Evolutionary conservation across 2,113 vertebrate genomes (phyloP).

Genomic region (Prionailurus bengalensis): DNA sequence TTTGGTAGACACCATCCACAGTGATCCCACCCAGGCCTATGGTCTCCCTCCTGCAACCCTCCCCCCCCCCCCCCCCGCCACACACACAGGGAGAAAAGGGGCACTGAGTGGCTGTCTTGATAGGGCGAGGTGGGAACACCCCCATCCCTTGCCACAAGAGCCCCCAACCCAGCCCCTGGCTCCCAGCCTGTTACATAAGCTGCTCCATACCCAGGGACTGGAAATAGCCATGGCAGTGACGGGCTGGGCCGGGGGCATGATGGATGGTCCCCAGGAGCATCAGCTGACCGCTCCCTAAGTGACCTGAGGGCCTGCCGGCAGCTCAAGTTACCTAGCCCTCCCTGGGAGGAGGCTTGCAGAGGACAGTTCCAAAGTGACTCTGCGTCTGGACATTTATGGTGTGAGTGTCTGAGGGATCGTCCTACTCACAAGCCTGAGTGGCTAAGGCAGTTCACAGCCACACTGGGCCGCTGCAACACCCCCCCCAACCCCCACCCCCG

Average conservation of each 20-base stretch:
- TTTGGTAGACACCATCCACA: not conserved
- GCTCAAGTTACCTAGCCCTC: slow-evolving; percentile 69
- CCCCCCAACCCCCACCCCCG: not conserved
- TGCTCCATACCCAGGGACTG: not conserved
- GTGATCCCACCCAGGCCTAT: not conserved
- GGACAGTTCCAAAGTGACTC: slow-evolving; percentile 43
- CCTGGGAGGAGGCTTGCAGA: not conserved
- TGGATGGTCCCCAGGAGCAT: slow-evolving; percentile 59
- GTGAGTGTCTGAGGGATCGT: not conserved
- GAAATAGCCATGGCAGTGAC: slow-evolving; percentile 60
- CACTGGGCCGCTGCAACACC: not conserved
- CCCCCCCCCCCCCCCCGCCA: not conserved
- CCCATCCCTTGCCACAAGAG: not conserved
- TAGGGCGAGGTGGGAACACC: not conserved
- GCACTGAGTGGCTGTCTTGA: not conserved
- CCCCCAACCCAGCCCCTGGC: not conserved
- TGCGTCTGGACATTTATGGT: slow-evolving; percentile 78
- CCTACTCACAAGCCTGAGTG: not conserved
- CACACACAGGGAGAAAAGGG: no score
- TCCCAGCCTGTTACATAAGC: slow-evolving; percentile 71
- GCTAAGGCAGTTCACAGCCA: not conserved
- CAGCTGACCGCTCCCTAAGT: slow-evolving; percentile 75
- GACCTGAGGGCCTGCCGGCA: slow-evolving; percentile 32
- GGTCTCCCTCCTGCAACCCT: not conserved
- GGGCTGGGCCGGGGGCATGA: slow-evolving; percentile 55